Base-by-base conservation (phyloP, 2,888 invertebrate species). In the Phyllotreta cruciferae region DNA sequence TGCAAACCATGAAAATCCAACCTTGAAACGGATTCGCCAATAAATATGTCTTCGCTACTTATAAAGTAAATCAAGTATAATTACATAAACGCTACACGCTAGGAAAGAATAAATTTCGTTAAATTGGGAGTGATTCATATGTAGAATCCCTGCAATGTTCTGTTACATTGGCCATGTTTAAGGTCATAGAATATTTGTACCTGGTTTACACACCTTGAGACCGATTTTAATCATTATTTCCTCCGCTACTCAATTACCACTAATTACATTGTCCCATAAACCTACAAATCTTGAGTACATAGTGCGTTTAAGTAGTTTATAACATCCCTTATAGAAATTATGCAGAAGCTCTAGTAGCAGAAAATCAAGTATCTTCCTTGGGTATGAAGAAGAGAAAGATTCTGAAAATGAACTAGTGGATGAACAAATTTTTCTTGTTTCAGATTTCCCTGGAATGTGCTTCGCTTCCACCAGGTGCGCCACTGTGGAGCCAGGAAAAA, bases 381-480 rank as follows among this genome's bases (percentile, higher is more conserved):
- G n/a, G n/a, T n/a, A n/a, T n/a, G n/a, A n/a, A n/a, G n/a, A n/a
- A n/a, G n/a, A n/a, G 24, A 24, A 24, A 24, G n/a, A 24, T 24
- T 4, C 24, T 24, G 24, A 24, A 24, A 24, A 24, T 24, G 24
- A 24, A 24, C 24, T 3, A 24, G 2, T 24, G 4, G 2, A 44
- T 44, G 4, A 6, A 14, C 3, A 44, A 13, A 44, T 24, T 62
- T 62, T 63, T 78, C 77, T 60, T 7, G 64, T 82, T 82, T 0
- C 79, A 88, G 94, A 95, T 82, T 95, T 94, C 85, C 94, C 94
- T 52, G 93, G 92, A 41, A 88, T 91, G 87, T 95, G 94, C 78
- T 95, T 94, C 82, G 94, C 94, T 0, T 93, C 94, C 5, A 95
- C 94, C 61, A 88, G 88, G 62, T 95, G 94, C 81, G 92, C 93